Base-by-base conservation (phyloP, 1,140 invertebrate species). In the Cydia splendana region DNA sequence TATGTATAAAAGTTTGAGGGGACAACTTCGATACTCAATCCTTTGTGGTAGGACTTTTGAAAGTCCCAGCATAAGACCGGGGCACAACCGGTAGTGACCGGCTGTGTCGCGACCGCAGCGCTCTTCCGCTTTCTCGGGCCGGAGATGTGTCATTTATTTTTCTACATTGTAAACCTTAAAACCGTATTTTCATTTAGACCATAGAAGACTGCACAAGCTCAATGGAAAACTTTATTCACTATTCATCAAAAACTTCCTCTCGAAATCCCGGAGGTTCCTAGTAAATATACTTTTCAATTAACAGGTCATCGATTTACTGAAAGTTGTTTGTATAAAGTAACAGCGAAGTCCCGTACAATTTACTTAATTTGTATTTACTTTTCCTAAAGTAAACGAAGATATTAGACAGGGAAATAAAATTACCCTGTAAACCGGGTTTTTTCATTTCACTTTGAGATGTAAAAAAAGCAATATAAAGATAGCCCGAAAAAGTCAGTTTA, bases 21-120 rank as follows among this genome's bases (percentile, higher is more conserved):
- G 85, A 84, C 85, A 88, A 89, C 81, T 90, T 87, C 83, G 84
- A 88, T 85, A 87, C 86, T 85, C 84, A 87, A 88, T 90, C 85
- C 87, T 88, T 89, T 90, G 87, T 89, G 87, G 86, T 34, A 77
- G 80, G 83, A 86, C 80, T 87, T 84, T 82, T 78, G 75, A 81
- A 82, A 87, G 74, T 75, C 65, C 74, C 65, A 77, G 76, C 12
- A 81, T 77, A 80, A 76, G 75, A 78, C 77, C 74, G 53, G 65
- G 74, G 73, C 77, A 75, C 75, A 76, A 76, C 77, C 74, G 78
- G 78, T 74, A 81, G 76, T 81, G 80, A 83, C 81, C 65, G 57
- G 45, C 62, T 45, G 53, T 51, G 42, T 57, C 45, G 67, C 75
- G 42, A n/a, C 65, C 65, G 65, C 65, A 69, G 65, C 65, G 65